These are phyloP conservation scores for Eurytoma adleriae DNA, from an alignment of 2,888 invertebrate genomes.

Conservation along the genomic window DNA sequence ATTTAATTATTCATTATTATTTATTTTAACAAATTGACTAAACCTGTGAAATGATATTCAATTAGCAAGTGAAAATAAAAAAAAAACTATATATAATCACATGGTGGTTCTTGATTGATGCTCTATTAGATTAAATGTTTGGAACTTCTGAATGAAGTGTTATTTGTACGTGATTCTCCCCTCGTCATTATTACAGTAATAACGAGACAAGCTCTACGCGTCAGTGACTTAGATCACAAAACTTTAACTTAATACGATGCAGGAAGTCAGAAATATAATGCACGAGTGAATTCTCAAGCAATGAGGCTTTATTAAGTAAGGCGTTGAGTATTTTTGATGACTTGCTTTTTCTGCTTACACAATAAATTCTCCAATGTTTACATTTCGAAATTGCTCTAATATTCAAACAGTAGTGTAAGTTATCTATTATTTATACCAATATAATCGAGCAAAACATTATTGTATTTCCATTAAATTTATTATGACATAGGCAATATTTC, in stretches of 20 bases:
- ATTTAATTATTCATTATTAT: no score
- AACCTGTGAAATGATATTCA: no score
- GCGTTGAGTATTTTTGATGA: background rate
- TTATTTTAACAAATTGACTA: no score
- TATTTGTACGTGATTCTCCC: slow-evolving; percentile 8
- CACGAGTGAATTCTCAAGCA: background rate
- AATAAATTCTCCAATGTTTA: no score
- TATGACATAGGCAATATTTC: no score
- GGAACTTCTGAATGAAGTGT: background rate
- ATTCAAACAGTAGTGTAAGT: no score
- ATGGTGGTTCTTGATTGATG: background rate
- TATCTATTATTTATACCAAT: no score
- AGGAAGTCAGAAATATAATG: background rate
- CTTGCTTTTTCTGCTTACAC: background rate
- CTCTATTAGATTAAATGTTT: background rate
- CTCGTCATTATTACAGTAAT: slow-evolving; percentile 18
- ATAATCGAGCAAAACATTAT: no score
- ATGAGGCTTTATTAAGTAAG: no score
- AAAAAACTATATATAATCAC: background rate
- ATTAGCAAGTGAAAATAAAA: background rate
- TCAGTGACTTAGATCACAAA: slow-evolving; percentile 18
- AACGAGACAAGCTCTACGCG: slow-evolving; percentile 4
- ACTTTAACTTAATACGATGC: slow-evolving; percentile 22
- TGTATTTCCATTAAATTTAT: no score
- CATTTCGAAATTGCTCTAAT: no score